Percentiles rank a stretch among this genome's conserved stretches.
Conservation (phyloP, 1,140 invertebrate genomes). For the Caenorhabditis brenneri region DNA sequence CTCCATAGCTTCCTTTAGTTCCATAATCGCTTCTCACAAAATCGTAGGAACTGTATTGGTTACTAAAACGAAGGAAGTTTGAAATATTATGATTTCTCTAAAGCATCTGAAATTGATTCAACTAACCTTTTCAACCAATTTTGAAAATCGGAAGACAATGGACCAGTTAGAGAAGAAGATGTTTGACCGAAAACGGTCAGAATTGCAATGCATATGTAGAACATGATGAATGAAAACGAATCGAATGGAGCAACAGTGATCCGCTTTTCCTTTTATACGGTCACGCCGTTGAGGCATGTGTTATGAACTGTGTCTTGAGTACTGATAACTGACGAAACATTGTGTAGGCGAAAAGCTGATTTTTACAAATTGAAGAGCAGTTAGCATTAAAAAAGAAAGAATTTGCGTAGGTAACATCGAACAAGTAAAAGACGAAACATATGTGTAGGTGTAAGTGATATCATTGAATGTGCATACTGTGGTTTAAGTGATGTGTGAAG, state of each 20-base stretch:
- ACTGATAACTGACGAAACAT: conserved; percentile 23
- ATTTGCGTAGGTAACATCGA: neutral
- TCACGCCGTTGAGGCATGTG: neutral
- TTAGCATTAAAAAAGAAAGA: neutral
- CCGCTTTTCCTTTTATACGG: neutral
- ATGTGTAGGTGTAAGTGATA: neutral
- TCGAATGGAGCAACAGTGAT: neutral
- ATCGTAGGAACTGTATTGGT: conserved; percentile 57
- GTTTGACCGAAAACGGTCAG: neutral
- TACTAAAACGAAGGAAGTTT: conserved; percentile 21
- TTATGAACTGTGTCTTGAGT: conserved; percentile 1
- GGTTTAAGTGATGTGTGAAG: neutral
- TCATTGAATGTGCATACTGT: neutral
- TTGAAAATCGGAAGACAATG: conserved; percentile 50
- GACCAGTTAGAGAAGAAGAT: neutral
- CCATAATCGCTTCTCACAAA: conserved; percentile 55
- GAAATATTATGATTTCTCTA: too few species aligned
- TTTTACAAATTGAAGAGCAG: neutral
- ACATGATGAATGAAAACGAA: neutral
- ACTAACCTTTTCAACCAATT: conserved; percentile 42
- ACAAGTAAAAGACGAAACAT: neutral
- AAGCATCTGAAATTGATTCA: neutral
- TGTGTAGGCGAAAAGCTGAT: conserved; percentile 14
- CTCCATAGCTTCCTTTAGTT: conserved; percentile 56
- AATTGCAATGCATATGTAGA: neutral